phyloP scores from a whole-genome alignment of 2,113 vertebrate genomes.

The Dicaeum eximium region DNA sequence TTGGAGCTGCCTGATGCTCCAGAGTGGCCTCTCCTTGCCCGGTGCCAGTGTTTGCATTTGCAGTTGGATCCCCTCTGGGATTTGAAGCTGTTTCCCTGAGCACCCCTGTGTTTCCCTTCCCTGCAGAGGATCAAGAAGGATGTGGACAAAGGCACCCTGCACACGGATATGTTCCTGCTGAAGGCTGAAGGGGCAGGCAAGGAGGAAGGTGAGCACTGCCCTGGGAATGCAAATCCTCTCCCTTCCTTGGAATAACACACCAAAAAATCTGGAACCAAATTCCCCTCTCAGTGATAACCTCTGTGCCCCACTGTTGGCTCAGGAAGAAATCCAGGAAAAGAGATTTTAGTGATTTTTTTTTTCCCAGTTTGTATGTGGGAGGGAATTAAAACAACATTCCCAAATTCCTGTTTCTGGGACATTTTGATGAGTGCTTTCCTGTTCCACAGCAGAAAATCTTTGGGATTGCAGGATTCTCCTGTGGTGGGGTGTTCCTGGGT shows the following conservation, averaged over 20 bases:
- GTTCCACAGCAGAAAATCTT: not conserved
- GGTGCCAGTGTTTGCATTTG: not conserved
- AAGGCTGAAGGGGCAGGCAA: conserved; percentile 78
- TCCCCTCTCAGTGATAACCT: not conserved
- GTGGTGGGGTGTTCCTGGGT: not conserved
- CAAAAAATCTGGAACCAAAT: not conserved
- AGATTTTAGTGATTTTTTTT: not conserved
- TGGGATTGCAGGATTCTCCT: not conserved
- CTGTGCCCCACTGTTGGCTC: not conserved
- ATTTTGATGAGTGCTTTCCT: not conserved
- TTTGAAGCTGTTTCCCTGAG: not conserved
- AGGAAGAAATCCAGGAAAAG: not conserved
- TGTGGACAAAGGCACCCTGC: conserved; percentile 90
- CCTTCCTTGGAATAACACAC: not conserved
- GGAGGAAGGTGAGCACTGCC: conserved; percentile 73
- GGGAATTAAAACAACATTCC: not conserved
- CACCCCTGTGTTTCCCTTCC: not conserved
- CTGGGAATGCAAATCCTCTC: not conserved
- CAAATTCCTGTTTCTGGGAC: not conserved
- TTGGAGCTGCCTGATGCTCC: not conserved
- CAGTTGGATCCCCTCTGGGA: fast-evolving
- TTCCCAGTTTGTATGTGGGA: not conserved
- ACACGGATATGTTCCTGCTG: conserved; percentile 91
- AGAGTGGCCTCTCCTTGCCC: not conserved
- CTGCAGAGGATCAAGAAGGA: conserved; percentile 90